Conservation (phyloP, 2,797 vertebrate species). For the Alectoris magna region DNA sequence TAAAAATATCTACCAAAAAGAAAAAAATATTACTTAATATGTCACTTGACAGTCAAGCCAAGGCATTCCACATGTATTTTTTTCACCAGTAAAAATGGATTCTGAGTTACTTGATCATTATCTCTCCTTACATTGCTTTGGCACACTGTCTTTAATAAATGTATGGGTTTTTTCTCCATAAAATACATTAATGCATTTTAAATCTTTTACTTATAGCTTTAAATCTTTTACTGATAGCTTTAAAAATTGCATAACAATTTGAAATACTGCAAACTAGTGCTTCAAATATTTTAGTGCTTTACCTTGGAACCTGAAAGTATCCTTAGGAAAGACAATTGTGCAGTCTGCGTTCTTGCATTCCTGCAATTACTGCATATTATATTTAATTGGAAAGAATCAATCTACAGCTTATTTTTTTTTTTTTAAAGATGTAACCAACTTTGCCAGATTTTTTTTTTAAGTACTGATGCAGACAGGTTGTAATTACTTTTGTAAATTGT, state of each 20-base stretch:
- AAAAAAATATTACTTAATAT: background rate
- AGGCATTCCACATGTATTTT: background rate
- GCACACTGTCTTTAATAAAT: background rate
- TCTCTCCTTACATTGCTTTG: background rate
- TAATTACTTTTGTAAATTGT: background rate
- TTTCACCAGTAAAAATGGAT: background rate
- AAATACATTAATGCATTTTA: background rate
- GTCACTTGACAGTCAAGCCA: background rate
- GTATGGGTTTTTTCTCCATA: background rate
- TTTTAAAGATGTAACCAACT: background rate
- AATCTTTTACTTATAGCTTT: background rate
- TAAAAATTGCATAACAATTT: background rate
- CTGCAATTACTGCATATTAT: background rate
- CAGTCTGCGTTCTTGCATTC: background rate
- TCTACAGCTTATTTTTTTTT: background rate
- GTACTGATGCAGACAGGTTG: background rate
- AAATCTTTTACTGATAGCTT: background rate
- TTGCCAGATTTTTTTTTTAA: background rate
- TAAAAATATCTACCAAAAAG: background rate
- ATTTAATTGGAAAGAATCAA: conserved; percentile 7
- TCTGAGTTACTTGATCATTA: background rate
- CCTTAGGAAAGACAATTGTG: background rate
- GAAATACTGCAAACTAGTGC: background rate
- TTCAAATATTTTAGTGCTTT: background rate
- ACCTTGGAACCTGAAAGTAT: background rate